A percentile compares a stretch with the other conserved stretches of the same genome.
Evolutionary conservation across 2,888 invertebrate genomes (phyloP).

Genomic region (Lithophane semibrunnea): DNA sequence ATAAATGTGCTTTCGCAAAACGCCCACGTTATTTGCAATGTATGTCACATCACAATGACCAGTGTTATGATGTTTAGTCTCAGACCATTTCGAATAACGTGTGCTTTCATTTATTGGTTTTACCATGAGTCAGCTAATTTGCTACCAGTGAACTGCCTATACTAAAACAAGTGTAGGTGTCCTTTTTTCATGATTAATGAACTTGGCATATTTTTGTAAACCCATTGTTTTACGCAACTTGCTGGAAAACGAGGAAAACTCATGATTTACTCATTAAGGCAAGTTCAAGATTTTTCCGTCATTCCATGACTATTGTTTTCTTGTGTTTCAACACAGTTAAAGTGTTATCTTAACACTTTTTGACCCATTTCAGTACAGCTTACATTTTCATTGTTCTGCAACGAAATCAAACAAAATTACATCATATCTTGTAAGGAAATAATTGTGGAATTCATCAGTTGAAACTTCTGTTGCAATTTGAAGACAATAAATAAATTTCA

Average conservation of each 20-base stretch:
- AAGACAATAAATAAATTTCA: conserved; percentile 39
- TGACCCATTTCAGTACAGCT: conserved; percentile 20
- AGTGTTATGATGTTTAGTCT: conserved; percentile 13
- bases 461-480: conserved; percentile 34
- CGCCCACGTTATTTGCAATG: conserved; percentile 46
- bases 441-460: conserved; percentile 24
- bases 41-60: conserved; percentile 38
- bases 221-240: conserved; percentile 37
- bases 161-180: not conserved
- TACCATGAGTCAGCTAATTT: conserved; percentile 8
- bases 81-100: conserved; percentile 1
- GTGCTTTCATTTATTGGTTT: not conserved
- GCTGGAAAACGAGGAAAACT: conserved; percentile 43
- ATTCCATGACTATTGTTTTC: conserved; percentile 36
- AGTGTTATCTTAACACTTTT: conserved; percentile 27
- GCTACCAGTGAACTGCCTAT: not conserved
- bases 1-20: conserved; percentile 54
- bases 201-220: conserved; percentile 29
- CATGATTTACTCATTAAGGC: conserved; percentile 8
- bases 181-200: conserved; percentile 31
- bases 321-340: conserved; percentile 30
- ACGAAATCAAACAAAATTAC: conserved; percentile 21
- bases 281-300: conserved; percentile 57
- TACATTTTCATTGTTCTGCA: conserved; percentile 29
- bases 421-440: conserved; percentile 23